phyloP scores from a whole-genome alignment of 2,888 invertebrate species.

The Tethea ocularis region DNA sequence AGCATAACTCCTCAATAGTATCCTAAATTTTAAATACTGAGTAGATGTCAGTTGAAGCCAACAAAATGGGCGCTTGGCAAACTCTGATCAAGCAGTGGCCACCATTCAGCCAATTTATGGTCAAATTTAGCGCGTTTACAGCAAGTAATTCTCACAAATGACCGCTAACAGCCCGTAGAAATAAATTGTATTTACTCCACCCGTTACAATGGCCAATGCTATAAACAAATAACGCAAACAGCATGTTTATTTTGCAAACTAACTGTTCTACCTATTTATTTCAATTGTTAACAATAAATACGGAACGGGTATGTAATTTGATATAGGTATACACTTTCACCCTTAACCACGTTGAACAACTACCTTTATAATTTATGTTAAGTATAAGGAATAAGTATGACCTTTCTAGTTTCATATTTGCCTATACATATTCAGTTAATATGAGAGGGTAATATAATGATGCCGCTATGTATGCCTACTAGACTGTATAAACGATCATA shows the following conservation, averaged over 20 bases:
- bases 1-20: constrained; percentile 62
- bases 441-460: too few relatives aligned
- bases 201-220: constrained; percentile 7
- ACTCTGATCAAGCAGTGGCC: constrained; percentile 33
- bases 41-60: constrained; percentile 42
- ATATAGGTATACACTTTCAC: neutral
- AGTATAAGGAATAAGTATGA: too few relatives aligned
- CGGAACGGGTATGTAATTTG: neutral
- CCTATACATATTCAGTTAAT: too few relatives aligned
- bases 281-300: neutral
- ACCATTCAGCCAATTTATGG: constrained; percentile 55
- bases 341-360: neutral
- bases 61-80: constrained; percentile 48
- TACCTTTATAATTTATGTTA: neutral
- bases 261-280: neutral
- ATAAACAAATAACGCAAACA: neutral
- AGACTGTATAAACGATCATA: too few relatives aligned
- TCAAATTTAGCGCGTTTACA: constrained; percentile 32
- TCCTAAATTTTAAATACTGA: constrained; percentile 56
- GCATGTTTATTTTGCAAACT: neutral
- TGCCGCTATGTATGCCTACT: too few relatives aligned
- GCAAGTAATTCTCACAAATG: constrained; percentile 47
- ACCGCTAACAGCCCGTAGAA: constrained; percentile 32
- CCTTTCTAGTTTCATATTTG: too few relatives aligned
- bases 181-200: constrained; percentile 35